These are phyloP conservation scores for Pseudonaja textilis DNA, from an alignment of 2,113 vertebrate genomes.

Conservation along the genomic window DNA sequence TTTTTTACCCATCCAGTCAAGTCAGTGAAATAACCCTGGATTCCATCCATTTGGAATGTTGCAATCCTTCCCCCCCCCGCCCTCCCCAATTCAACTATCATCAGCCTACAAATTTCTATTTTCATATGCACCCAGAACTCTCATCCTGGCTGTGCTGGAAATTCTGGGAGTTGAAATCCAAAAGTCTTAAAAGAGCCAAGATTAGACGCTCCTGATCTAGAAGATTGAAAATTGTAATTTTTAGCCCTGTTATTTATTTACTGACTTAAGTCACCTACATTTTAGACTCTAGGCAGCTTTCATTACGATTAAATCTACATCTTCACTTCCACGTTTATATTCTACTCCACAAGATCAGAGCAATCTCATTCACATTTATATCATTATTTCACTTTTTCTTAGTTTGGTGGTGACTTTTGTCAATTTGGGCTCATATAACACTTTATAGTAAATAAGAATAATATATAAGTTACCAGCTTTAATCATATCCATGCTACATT, in stretches of 20 bases:
- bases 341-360: not conserved
- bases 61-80: not conserved
- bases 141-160: not conserved
- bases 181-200: not conserved
- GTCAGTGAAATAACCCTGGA: not conserved
- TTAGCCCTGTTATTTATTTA: not conserved
- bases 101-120: not conserved
- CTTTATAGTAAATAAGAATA: not conserved
- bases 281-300: not conserved
- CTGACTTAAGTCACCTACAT: not conserved
- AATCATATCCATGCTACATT: not conserved
- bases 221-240: not conserved
- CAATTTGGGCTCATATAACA: not conserved
- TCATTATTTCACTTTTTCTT: not conserved
- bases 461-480: not conserved
- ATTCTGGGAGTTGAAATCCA: not conserved
- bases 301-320: not conserved
- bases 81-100: not conserved
- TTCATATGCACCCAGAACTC: not conserved
- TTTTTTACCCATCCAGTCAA: not conserved
- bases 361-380: not conserved
- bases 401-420: not conserved
- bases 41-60: not conserved
- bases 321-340: not conserved
- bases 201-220: not conserved